Percentiles rank a stretch among this genome's conserved stretches.
phyloP scores from a whole-genome alignment of 2,888 invertebrate genomes.

The Dioctria linearis region DNA sequence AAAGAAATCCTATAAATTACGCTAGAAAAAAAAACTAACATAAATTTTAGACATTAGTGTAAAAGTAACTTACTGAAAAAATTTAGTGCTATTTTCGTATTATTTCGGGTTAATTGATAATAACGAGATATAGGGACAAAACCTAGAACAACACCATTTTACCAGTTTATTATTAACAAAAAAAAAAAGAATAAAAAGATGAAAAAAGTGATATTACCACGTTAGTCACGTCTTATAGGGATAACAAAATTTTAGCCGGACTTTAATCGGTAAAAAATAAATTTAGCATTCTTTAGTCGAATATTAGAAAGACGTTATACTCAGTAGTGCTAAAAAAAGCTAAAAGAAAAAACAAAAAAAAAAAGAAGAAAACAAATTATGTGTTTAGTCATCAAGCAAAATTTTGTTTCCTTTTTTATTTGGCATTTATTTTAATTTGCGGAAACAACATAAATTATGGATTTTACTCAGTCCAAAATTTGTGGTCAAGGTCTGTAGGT shows the following conservation, averaged over 20 bases:
- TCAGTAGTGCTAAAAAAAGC: conserved; percentile 38
- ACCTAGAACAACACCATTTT: conserved; percentile 45
- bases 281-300: conserved; percentile 41
- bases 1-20: conserved; percentile 36
- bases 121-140: conserved; percentile 14
- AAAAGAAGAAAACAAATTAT: too few relatives aligned
- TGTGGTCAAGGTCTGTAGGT: too few relatives aligned
- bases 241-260: conserved; percentile 43
- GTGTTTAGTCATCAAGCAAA: too few relatives aligned
- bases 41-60: neutral
- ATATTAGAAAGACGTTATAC: conserved; percentile 33
- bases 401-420: too few relatives aligned
- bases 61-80: conserved; percentile 19
- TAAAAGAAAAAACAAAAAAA: too few relatives aligned
- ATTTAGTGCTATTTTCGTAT: conserved; percentile 27
- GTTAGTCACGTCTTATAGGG: conserved; percentile 25
- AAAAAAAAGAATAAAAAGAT: too few relatives aligned
- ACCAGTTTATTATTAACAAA: conserved; percentile 1
- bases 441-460: too few relatives aligned
- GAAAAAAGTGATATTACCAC: conserved; percentile 35
- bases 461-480: too few relatives aligned
- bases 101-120: conserved; percentile 23
- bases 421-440: too few relatives aligned
- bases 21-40: neutral
- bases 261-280: conserved; percentile 8